Conservation (phyloP, 2,113 vertebrate genomes). For the Gavialis gangeticus region DNA sequence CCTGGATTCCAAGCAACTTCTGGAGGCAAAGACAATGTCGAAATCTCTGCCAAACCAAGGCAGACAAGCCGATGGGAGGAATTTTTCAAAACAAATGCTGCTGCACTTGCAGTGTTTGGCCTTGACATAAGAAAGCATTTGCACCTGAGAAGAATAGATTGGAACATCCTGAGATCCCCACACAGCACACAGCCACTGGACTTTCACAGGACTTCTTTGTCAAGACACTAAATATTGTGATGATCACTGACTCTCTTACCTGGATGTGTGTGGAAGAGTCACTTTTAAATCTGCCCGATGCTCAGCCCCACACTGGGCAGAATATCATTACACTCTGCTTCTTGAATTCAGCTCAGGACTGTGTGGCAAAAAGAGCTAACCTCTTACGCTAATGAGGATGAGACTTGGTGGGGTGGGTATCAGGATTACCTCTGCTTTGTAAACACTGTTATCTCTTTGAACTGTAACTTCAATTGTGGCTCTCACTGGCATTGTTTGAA, state of each 20-base stretch:
- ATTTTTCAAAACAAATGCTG: rapidly evolving
- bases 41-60: background rate
- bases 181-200: background rate
- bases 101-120: background rate
- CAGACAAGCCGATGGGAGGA: background rate
- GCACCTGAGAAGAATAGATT: background rate
- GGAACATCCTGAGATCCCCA: background rate
- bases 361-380: background rate
- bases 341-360: background rate
- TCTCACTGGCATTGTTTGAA: background rate
- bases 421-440: background rate
- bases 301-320: background rate
- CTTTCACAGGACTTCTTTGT: background rate
- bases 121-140: background rate
- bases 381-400: background rate
- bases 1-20: background rate
- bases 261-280: background rate
- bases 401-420: background rate
- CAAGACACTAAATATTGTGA: rapidly evolving
- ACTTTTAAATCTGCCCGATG: background rate
- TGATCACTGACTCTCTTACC: background rate
- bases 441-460: background rate
- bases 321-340: background rate
- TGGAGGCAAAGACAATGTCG: rapidly evolving
- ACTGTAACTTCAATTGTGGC: background rate